Base-by-base conservation (phyloP, 2,888 invertebrate genomes). In the Brachylomia viminalis region DNA sequence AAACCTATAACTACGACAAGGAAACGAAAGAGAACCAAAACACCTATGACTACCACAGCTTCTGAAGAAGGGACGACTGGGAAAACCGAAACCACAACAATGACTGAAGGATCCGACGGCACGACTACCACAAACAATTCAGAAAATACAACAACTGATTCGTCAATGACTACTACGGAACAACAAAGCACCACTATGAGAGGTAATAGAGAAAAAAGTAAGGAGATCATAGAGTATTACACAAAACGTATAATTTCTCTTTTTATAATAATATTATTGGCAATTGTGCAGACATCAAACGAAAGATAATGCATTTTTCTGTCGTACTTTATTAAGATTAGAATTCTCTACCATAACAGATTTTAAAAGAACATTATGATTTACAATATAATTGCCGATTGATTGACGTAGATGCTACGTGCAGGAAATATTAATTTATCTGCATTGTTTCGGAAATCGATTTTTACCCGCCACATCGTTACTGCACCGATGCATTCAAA, bases 161-260 rank as follows among this genome's bases (percentile, higher is more conserved):
- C 56, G 2, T 42, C 49, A 27, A 70, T 27, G 13, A 20, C 52
- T n/a, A 52, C 79, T 15, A 20, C 15, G 15, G 15, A 69, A 49
- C 7, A 52, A 45, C 49, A 56, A 45, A 81, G 15, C 15, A 70
- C 59, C 11, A 77, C 61, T 33, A 13, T 8, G 6, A 66, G 27
- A 77, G 77, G 77, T 80, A 56, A 54, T 33, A 15, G 20, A 33
- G 20, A 59, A 59, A 30, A 59, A 33, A 5, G 1, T 59, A 10
- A 20, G 1, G 20, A 58, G 30, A 0, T 58, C 17, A 30, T 23
- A 30, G 30, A 23, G 23, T 38, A 38, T 38, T 38, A 38, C 38
- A 38, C 6, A 61, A 33, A 33, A 33, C 11, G 2, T 13, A 45
- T 10, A 10, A 47, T 52, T 52, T 33, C 0, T 17, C 13, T 30